Conservation (phyloP, 2,113 vertebrate species). For the Tachycineta bicolor region DNA sequence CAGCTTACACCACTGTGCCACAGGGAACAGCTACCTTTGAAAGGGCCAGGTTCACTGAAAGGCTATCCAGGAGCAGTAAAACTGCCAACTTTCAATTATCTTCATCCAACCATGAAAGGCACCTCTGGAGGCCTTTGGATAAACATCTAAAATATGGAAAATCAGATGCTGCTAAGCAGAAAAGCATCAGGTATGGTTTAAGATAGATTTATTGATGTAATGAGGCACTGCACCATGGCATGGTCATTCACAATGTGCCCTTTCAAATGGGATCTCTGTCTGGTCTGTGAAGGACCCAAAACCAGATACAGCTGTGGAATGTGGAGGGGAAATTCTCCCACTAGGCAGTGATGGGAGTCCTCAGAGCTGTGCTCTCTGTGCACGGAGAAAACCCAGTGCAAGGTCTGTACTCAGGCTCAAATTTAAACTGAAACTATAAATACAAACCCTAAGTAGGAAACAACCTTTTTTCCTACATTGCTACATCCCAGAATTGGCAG, state of each 20-base stretch:
- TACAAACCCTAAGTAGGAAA: background rate
- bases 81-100: background rate
- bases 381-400: background rate
- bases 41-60: background rate
- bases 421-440: background rate
- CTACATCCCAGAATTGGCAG: background rate
- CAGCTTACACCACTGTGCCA: background rate
- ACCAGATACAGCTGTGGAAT: accelerated
- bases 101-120: background rate
- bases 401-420: background rate
- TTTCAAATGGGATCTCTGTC: background rate
- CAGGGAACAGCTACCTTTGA: background rate
- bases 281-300: background rate
- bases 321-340: background rate
- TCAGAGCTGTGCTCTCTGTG: background rate
- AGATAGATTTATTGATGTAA: background rate
- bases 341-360: background rate
- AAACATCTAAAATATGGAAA: background rate
- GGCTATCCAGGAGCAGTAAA: background rate
- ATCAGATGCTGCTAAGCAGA: background rate
- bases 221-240: background rate
- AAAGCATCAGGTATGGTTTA: background rate
- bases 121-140: background rate
- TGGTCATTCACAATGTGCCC: background rate
- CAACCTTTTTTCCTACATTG: background rate